A percentile compares a stretch with the other conserved stretches of the same genome.
Evolutionary conservation across 2,113 vertebrate species (phyloP).

Genomic region (Eptesicus fuscus): DNA sequence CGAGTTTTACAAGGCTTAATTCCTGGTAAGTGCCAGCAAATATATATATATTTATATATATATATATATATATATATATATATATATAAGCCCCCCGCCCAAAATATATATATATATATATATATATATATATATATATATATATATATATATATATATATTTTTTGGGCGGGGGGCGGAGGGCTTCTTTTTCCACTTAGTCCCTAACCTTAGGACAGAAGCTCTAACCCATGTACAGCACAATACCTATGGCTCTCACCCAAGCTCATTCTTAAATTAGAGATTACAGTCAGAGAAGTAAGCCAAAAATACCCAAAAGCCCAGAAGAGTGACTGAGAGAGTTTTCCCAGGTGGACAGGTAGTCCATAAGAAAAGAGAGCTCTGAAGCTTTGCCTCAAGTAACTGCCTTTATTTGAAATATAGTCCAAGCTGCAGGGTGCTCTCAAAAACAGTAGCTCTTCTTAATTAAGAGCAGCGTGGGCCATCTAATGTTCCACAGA

Average conservation of each 20-base stretch:
- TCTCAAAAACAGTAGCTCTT: not conserved
- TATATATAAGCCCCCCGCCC: too few relatives aligned
- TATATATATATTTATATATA: too few relatives aligned
- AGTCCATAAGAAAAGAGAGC: not conserved
- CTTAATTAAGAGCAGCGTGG: not conserved
- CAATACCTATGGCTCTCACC: accelerated
- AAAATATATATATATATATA: too few relatives aligned
- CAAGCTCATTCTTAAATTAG: not conserved
- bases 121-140: too few relatives aligned
- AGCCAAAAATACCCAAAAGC: not conserved
- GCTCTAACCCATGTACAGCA: accelerated
- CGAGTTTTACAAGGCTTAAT: not conserved
- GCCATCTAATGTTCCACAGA: not conserved
- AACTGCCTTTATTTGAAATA: not conserved
- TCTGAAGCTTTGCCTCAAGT: not conserved
- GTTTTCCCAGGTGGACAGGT: not conserved
- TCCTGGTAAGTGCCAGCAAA: not conserved
- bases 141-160: too few relatives aligned
- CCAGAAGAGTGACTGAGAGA: not conserved
- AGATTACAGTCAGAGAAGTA: not conserved
- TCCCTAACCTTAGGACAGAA: not conserved
- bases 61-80: too few relatives aligned
- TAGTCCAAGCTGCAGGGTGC: not conserved
- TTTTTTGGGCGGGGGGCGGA: too few relatives aligned
- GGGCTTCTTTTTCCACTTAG: not conserved